Percentiles rank a stretch among this genome's conserved stretches.
Conservation (phyloP, 2,113 vertebrate genomes). For the Aix galericulata region DNA sequence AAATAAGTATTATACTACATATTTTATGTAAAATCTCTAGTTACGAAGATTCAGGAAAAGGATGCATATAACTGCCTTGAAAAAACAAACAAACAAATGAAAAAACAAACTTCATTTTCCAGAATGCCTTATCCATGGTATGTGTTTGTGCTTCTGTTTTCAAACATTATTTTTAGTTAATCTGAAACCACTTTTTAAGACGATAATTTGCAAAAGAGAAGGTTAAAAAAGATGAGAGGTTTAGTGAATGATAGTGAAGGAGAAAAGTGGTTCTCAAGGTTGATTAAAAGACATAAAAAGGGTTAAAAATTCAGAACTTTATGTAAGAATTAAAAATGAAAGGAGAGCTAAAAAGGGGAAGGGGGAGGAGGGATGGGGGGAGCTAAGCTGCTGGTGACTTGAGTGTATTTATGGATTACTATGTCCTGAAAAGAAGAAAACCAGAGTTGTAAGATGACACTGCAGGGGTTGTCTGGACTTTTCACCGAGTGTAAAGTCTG, state of each 20-base stretch:
- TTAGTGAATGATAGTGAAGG: background rate
- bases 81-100: background rate
- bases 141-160: background rate
- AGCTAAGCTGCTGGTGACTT: constrained; percentile 82
- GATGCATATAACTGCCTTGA: background rate
- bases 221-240: background rate
- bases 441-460: constrained; percentile 81
- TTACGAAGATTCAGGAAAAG: background rate
- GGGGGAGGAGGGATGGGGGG: constrained; percentile 69
- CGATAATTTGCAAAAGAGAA: background rate
- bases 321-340: constrained; percentile 72
- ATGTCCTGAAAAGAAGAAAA: constrained; percentile 78
- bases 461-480: constrained; percentile 85
- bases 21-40: background rate
- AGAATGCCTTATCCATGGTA: background rate
- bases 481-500: constrained; percentile 81
- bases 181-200: background rate
- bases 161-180: background rate
- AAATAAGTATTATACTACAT: background rate
- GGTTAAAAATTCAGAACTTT: constrained; percentile 87
- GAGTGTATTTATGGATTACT: constrained; percentile 88
- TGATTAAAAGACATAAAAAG: constrained; percentile 54
- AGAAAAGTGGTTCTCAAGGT: background rate
- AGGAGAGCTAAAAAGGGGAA: constrained; percentile 64
- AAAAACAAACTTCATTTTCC: background rate